Conservation (phyloP, 2,113 vertebrate genomes). For the Naja naja region DNA sequence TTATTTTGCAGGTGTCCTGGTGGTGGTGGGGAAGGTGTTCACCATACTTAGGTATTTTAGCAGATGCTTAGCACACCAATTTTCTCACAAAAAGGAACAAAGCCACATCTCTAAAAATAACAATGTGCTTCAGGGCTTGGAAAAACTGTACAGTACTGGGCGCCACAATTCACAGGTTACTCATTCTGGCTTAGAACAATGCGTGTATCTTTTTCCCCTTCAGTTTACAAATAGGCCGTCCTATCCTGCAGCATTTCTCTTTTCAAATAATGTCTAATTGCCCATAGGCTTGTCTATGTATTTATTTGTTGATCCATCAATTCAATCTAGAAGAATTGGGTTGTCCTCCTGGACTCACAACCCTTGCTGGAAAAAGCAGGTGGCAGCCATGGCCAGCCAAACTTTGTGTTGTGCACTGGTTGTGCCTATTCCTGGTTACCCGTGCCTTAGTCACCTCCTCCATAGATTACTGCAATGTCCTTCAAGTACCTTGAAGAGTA, state of each 20-base stretch:
- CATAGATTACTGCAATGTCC: neutral
- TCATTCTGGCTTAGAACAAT: neutral
- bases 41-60: neutral
- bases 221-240: neutral
- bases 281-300: neutral
- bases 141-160: neutral
- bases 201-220: accelerated
- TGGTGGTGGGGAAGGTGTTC: neutral
- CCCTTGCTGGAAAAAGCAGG: neutral
- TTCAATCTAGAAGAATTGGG: neutral
- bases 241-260: neutral
- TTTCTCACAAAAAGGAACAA: neutral
- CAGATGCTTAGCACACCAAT: neutral
- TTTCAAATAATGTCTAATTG: neutral
- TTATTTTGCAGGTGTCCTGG: neutral
- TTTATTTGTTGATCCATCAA: neutral
- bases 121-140: neutral
- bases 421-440: neutral
- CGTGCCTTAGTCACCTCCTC: neutral
- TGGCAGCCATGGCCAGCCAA: neutral
- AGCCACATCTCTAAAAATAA: neutral
- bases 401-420: neutral
- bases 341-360: neutral
- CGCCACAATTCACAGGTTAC: neutral
- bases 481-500: neutral